A percentile compares a stretch with the other conserved stretches of the same genome.
These are phyloP conservation scores for Apamea monoglypha DNA, from an alignment of 2,888 invertebrate species.

Conservation along the genomic window DNA sequence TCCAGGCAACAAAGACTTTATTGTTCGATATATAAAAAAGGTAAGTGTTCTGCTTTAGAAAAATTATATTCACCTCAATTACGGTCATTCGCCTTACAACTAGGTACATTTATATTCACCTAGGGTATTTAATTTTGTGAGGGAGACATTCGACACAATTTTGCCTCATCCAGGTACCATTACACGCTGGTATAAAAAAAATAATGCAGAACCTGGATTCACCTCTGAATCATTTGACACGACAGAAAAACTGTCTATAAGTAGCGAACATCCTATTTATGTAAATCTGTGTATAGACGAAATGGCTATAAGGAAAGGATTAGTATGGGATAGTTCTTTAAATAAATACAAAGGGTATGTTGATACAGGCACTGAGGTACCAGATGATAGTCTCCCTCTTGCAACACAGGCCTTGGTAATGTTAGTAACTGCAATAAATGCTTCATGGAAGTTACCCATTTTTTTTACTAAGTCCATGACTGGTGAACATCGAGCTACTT, in stretches of 20 bases:
- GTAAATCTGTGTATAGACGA: slow-evolving; percentile 9
- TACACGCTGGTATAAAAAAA: slow-evolving; percentile 1
- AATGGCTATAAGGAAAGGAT: slow-evolving; percentile 12
- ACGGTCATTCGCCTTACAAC: slow-evolving; percentile 10
- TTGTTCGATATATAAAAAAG: slow-evolving; percentile 12
- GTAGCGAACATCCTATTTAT: slow-evolving; percentile 1
- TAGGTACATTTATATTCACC: slow-evolving; percentile 10
- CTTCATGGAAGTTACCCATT: slow-evolving; percentile 7
- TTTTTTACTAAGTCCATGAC: slow-evolving; percentile 3
- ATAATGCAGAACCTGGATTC: slow-evolving; percentile 1
- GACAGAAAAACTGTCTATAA: not conserved
- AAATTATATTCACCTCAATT: slow-evolving; percentile 5
- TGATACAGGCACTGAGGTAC: slow-evolving; percentile 8
- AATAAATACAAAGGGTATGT: slow-evolving; percentile 10
- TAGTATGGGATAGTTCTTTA: slow-evolving; percentile 3
- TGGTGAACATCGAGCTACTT: not conserved
- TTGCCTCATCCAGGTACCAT: not conserved
- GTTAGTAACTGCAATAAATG: slow-evolving; percentile 9
- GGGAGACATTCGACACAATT: not conserved
- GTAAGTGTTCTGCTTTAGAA: too few species aligned
- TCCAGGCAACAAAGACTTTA: slow-evolving; percentile 6
- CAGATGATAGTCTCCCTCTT: slow-evolving; percentile 1
- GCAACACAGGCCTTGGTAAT: slow-evolving; percentile 1
- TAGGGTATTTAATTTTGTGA: slow-evolving; percentile 5
- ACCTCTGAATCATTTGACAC: slow-evolving; percentile 15